phyloP scores from a whole-genome alignment of 2,113 vertebrate species.

The Acrocephalus kingi region DNA sequence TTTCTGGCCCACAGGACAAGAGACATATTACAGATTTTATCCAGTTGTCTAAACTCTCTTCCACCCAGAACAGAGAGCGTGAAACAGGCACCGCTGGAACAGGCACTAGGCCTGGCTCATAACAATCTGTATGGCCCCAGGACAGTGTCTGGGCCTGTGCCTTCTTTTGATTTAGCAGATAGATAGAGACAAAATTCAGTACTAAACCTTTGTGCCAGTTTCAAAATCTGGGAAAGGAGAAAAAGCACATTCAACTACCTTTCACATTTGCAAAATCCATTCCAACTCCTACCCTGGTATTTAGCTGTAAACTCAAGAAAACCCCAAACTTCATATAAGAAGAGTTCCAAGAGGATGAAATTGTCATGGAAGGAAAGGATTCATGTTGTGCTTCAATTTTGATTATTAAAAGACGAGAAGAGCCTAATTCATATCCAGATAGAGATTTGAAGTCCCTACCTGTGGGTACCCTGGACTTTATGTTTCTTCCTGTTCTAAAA shows the following conservation, averaged over 20 bases:
- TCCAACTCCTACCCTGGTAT: background rate
- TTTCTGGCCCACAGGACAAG: conserved; percentile 20
- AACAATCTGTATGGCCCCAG: background rate
- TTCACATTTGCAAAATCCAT: background rate
- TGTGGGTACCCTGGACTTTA: background rate
- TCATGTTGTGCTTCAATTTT: background rate
- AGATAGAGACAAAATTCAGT: background rate
- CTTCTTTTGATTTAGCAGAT: background rate
- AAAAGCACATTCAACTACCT: background rate
- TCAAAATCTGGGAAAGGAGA: background rate
- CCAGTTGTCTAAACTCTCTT: background rate
- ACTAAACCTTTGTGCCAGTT: background rate
- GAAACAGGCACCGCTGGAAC: background rate
- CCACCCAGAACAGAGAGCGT: background rate
- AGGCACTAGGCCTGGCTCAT: background rate
- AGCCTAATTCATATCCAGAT: background rate
- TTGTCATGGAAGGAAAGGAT: background rate
- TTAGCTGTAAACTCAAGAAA: background rate
- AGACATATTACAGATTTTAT: background rate
- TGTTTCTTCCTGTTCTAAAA: background rate
- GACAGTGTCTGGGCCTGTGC: background rate
- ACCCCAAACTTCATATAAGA: background rate
- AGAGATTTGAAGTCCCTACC: background rate
- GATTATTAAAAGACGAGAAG: background rate
- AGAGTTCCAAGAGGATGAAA: background rate